Conservation (phyloP, 2,113 vertebrate genomes). For the Dipodomys stephensi region DNA sequence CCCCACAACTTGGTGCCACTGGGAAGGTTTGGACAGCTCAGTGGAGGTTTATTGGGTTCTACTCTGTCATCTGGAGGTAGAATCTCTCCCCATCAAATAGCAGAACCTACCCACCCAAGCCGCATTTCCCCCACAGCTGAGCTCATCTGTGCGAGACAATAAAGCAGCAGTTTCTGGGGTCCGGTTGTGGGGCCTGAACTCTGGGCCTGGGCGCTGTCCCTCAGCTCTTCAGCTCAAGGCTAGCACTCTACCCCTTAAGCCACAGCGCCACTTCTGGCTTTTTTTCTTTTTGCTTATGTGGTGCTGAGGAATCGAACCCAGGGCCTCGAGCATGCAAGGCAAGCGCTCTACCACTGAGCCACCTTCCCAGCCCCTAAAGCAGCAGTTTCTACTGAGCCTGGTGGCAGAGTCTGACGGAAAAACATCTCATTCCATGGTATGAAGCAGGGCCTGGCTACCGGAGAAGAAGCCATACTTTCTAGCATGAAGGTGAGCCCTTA, state of each 20-base stretch:
- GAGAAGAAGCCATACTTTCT: neutral
- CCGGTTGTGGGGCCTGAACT: no score
- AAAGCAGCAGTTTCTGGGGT: slow-evolving; percentile 42
- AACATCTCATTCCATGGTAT: slow-evolving; percentile 9
- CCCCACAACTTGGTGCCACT: neutral
- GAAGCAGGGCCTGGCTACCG: neutral
- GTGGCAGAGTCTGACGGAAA: slow-evolving; percentile 30
- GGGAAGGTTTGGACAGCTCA: neutral
- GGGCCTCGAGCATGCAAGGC: no score
- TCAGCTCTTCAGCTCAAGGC: no score
- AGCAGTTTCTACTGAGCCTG: neutral
- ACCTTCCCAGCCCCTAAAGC: no score
- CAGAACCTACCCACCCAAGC: neutral
- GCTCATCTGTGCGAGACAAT: slow-evolving; percentile 62
- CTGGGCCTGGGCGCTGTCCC: no score
- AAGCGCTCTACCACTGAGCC: no score
- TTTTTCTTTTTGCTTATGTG: no score
- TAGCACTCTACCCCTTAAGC: no score
- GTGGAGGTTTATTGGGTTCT: slow-evolving; percentile 8
- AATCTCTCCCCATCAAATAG: slow-evolving; percentile 40
- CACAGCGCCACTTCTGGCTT: no score
- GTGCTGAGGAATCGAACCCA: no score
- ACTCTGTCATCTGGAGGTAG: neutral
- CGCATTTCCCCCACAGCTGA: slow-evolving; percentile 43
- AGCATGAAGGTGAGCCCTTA: neutral